phyloP scores from a whole-genome alignment of 2,888 invertebrate genomes.

The Holacanthella duospinosa region DNA sequence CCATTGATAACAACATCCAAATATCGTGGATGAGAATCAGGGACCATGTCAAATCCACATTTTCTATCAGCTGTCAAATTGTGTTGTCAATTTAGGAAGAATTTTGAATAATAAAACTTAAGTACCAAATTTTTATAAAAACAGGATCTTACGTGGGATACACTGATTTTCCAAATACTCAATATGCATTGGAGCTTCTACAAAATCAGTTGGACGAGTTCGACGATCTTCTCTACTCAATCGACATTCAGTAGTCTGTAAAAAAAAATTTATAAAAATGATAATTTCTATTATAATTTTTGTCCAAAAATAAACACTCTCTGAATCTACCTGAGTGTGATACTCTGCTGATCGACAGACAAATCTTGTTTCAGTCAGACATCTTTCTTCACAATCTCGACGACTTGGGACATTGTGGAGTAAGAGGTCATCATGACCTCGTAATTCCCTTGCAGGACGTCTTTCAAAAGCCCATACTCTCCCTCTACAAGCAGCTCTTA shows the following conservation, averaged over 20 bases:
- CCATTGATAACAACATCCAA: constrained; percentile 41
- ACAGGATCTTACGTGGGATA: constrained; percentile 43
- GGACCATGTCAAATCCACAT: constrained; percentile 39
- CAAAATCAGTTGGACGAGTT: constrained; percentile 43
- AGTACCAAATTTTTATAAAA: neutral
- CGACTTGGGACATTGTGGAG: constrained; percentile 43
- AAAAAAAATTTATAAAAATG: constrained; percentile 6
- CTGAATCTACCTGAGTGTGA: constrained; percentile 41
- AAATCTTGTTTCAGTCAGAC: constrained; percentile 41
- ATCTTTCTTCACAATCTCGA: constrained; percentile 47
- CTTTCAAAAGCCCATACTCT: constrained; percentile 47
- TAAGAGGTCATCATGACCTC: constrained; percentile 44
- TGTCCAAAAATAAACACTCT: neutral
- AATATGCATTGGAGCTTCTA: constrained; percentile 41
- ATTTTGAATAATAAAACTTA: neutral
- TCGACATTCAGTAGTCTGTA: constrained; percentile 43
- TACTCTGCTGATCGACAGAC: constrained; percentile 47
- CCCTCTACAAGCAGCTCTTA: constrained; percentile 40
- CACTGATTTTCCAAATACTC: constrained; percentile 50
- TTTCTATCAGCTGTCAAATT: constrained; percentile 38
- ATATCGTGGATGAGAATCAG: constrained; percentile 40
- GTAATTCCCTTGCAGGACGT: constrained; percentile 45
- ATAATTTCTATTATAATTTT: constrained; percentile 6
- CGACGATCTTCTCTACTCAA: constrained; percentile 45
- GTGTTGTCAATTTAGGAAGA: too few species aligned